phyloP scores from a whole-genome alignment of 1,140 invertebrate species.

The Oryctes rhinoceros region DNA sequence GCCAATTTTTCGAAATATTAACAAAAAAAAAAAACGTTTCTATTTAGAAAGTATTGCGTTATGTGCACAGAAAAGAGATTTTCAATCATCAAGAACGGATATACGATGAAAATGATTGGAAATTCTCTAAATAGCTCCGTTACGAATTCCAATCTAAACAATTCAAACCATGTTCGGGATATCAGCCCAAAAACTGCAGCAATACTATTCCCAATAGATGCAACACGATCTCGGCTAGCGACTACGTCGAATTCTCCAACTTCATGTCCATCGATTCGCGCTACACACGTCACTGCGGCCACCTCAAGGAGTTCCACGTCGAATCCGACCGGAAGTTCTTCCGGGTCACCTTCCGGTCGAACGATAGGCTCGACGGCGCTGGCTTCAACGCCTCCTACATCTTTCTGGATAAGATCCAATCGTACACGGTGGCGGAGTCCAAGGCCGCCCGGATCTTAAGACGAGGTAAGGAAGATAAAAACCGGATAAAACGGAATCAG shows the following conservation, averaged over 20 bases:
- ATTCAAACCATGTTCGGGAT: too few species aligned
- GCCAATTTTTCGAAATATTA: too few species aligned
- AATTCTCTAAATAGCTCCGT: too few species aligned
- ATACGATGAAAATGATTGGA: too few species aligned
- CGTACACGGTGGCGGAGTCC: conserved; percentile 8
- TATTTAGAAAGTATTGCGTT: too few species aligned
- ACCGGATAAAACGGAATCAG: not conserved
- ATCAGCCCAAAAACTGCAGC: too few species aligned
- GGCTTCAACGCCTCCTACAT: conserved; percentile 93
- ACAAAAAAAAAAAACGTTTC: too few species aligned
- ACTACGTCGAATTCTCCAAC: conserved; percentile 96
- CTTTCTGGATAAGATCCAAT: conserved; percentile 64
- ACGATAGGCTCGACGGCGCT: conserved; percentile 89
- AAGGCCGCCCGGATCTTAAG: not conserved
- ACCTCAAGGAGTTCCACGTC: conserved; percentile 78
- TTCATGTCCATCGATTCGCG: conserved; percentile 87
- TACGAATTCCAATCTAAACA: too few species aligned
- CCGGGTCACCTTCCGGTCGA: conserved; percentile 91
- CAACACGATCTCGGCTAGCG: conserved; percentile 84
- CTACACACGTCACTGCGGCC: conserved; percentile 86
- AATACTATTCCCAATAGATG: conserved; percentile 70
- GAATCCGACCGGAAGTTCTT: conserved; percentile 93
- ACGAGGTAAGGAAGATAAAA: not conserved
- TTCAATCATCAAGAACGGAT: too few species aligned
- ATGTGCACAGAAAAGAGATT: too few species aligned